These are phyloP conservation scores for Pangasius sanitwongsei DNA, from an alignment of 2,797 vertebrate genomes.

Conservation along the genomic window DNA sequence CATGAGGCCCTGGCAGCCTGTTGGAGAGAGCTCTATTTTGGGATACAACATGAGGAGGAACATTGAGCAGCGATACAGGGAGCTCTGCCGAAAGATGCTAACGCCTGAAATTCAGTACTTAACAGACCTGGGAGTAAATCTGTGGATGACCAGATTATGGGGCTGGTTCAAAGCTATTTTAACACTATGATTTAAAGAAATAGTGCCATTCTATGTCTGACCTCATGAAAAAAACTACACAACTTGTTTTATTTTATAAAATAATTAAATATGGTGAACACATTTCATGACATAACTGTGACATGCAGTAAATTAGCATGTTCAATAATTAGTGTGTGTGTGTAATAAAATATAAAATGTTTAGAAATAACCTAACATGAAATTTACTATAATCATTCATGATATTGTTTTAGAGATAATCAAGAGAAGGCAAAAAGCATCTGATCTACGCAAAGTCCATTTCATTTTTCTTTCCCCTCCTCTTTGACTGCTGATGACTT, in stretches of 20 bases:
- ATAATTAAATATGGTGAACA: not conserved
- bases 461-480: not conserved
- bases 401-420: not conserved
- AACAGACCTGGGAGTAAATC: conserved; percentile 83
- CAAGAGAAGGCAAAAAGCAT: not conserved
- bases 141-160: conserved; percentile 91
- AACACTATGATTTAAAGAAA: conserved; percentile 2
- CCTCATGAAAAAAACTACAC: not conserved
- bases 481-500: not conserved
- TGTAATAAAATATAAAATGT: not conserved
- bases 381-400: not conserved
- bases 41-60: conserved; percentile 90
- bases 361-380: not conserved
- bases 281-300: not conserved
- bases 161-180: conserved; percentile 75
- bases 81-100: conserved; percentile 92
- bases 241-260: too few species aligned
- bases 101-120: conserved; percentile 95
- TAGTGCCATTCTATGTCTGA: not conserved
- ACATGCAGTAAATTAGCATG: not conserved
- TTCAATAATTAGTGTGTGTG: not conserved
- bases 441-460: not conserved
- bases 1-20: conserved; percentile 91
- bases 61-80: conserved; percentile 75
- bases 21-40: conserved; percentile 86